Base-by-base conservation (phyloP, 2,113 vertebrate genomes). In the Potamarius usumacintae region DNA sequence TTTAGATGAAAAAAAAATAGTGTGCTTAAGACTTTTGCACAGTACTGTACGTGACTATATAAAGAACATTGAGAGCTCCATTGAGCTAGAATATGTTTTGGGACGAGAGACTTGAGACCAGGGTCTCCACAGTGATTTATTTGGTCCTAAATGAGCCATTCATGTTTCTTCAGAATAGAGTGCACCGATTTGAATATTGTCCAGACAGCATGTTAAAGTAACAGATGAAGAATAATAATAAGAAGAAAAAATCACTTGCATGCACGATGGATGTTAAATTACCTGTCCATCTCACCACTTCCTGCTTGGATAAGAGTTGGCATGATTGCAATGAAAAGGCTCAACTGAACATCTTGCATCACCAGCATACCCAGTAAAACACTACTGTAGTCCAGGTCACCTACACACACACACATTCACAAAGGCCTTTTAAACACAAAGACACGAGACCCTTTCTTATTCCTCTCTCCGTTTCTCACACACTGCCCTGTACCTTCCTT, bases 261-360 rank as follows among this genome's bases (percentile, higher is more conserved):
- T 85, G 52, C 14, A 55, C 65, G 52, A 20, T 82, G 58, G 14
- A 58, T 7, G n/a, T 7, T 52, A 0, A 82, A 85, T 89, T 85
- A 98, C 98, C 96, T 96, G 90, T 97, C 95, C 85, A 93, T 81
- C 0, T 96, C 89, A 81, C 94, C 95, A 7, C 93, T 94, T 88
- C 97, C 96, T 8, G 95, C 97, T 93, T 99, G 98, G 86, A 97
- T 96, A 60, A 99, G 95, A 0, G 97, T 97, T 8, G 98, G 98
- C 97, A 99, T 96, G 87, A 96, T 90, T 0, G 98, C 98, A 0
- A 99, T 97, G 91, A 99, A 97, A 57, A 99, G 94, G 8, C 98
- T 97, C 27, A 99, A 96, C 93, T 99, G 98, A 88, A 99, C 98
- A 67, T 99, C 98, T 90, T 99, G 98, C 96, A 97, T 97, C 86